Evolutionary conservation across 2,888 invertebrate species (phyloP).

Genomic region (Apocheima hispidaria): DNA sequence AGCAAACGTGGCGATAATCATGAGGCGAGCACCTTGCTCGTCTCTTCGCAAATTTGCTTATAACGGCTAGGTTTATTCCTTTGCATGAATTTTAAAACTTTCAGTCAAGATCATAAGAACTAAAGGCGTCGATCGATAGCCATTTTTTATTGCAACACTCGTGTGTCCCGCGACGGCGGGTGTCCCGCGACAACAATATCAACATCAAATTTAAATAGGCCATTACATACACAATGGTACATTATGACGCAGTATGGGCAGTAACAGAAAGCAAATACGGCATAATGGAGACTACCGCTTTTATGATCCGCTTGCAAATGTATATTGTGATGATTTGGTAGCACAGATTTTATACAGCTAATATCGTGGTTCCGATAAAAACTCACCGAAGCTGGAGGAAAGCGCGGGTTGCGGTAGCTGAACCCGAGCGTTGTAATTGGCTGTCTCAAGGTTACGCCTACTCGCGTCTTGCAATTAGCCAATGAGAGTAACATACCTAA

Average conservation of each 20-base stretch:
- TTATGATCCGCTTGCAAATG: neutral
- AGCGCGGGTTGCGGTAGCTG: too few species aligned
- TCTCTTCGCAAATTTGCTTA: too few species aligned
- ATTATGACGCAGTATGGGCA: constrained; percentile 13
- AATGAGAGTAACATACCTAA: too few species aligned
- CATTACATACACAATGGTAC: constrained; percentile 27
- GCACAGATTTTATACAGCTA: too few species aligned
- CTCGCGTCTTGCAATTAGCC: too few species aligned
- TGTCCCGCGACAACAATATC: constrained; percentile 2
- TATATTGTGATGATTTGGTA: too few species aligned
- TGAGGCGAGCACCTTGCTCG: too few species aligned
- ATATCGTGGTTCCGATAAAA: too few species aligned
- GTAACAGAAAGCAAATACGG: constrained; percentile 4
- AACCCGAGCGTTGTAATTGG: too few species aligned
- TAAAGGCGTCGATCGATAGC: neutral
- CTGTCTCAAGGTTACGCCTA: too few species aligned
- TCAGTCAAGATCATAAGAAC: neutral
- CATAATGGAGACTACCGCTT: constrained; percentile 3
- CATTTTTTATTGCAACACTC: constrained; percentile 14
- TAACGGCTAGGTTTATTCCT: neutral
- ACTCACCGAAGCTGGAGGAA: too few species aligned
- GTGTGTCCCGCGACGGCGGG: constrained; percentile 1
- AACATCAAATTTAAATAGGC: constrained; percentile 12
- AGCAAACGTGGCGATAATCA: too few species aligned
- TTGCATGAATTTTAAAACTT: neutral